Evolutionary conservation across 2,797 vertebrate genomes (phyloP).

Genomic region (Vultur gryphus): DNA sequence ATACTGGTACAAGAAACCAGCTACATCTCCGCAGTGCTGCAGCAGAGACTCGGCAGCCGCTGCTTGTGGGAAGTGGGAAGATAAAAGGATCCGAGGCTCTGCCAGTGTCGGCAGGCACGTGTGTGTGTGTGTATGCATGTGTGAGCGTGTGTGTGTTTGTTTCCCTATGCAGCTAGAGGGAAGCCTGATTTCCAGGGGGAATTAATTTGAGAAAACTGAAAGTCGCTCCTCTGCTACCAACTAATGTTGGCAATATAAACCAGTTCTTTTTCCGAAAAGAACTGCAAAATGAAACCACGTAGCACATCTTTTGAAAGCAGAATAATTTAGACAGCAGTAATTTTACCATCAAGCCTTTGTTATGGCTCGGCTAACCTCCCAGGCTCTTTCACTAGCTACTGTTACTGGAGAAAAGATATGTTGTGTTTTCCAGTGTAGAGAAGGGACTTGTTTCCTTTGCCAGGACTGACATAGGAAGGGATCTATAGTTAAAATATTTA

Average conservation of each 20-base stretch:
- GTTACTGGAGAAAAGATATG: neutral
- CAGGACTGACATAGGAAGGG: neutral
- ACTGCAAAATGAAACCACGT: neutral
- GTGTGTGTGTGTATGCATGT: neutral
- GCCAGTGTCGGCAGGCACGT: neutral
- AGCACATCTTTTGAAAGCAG: neutral
- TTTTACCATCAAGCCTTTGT: neutral
- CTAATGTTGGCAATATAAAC: neutral
- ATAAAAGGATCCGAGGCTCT: neutral
- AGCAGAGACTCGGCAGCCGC: neutral
- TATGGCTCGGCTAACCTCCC: neutral
- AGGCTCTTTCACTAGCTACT: neutral
- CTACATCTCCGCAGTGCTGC: neutral
- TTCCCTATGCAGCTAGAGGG: neutral
- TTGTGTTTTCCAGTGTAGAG: neutral
- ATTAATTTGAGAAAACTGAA: conserved; percentile 38
- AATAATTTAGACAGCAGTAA: neutral
- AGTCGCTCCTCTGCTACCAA: neutral
- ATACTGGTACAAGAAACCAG: neutral
- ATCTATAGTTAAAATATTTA: neutral
- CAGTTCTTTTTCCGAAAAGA: neutral
- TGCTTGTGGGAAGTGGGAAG: neutral
- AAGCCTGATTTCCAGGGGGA: conserved; percentile 31
- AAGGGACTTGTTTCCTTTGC: neutral
- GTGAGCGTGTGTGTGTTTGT: neutral